phyloP scores from a whole-genome alignment of 2,888 invertebrate species.

The Altica lythri region DNA sequence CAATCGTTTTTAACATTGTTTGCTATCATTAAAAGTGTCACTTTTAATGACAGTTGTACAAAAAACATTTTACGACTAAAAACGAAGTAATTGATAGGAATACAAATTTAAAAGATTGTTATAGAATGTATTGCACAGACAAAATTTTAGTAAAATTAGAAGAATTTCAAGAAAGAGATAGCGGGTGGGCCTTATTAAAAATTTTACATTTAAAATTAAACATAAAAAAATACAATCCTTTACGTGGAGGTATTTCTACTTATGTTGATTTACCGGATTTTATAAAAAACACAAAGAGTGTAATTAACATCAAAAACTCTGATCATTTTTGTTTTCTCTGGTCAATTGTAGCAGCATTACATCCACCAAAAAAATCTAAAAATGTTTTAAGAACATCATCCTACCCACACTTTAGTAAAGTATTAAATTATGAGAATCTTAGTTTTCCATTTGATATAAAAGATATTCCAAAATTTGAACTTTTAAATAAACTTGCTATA shows the following conservation, averaged over 20 bases:
- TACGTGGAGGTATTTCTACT: too few relatives aligned
- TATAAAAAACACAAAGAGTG: not conserved
- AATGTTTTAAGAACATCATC: too few relatives aligned
- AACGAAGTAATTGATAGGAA: too few relatives aligned
- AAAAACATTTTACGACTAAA: not conserved
- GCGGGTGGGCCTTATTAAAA: not conserved
- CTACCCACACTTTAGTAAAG: not conserved
- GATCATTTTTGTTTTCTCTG: not conserved
- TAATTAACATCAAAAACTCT: not conserved
- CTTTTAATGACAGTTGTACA: too few relatives aligned
- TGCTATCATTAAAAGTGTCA: too few relatives aligned
- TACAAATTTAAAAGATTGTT: too few relatives aligned
- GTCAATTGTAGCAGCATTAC: not conserved
- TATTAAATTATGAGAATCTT: not conserved
- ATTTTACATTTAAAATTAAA: not conserved
- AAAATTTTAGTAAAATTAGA: not conserved
- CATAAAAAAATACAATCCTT: not conserved
- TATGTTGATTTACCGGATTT: not conserved
- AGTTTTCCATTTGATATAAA: too few relatives aligned
- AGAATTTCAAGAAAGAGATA: too few relatives aligned
- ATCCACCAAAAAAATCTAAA: not conserved
- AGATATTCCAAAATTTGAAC: too few relatives aligned
- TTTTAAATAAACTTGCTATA: not conserved
- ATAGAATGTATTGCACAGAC: not conserved
- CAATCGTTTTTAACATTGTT: too few relatives aligned